phyloP scores from a whole-genome alignment of 2,113 vertebrate species.

The Bagarius yarrelli region DNA sequence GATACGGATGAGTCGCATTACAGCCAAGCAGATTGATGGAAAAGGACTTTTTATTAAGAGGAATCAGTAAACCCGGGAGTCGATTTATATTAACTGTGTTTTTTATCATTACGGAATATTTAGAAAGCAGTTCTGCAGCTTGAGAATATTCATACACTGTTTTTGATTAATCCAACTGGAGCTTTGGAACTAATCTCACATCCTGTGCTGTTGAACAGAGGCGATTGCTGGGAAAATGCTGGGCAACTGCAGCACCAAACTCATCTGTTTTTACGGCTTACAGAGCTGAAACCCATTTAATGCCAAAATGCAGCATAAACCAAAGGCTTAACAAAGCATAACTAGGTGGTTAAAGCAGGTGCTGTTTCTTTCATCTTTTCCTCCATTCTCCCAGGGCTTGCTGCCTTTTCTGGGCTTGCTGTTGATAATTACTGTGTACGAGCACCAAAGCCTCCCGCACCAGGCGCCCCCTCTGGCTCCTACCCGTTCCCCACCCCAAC shows the following conservation, averaged over 20 bases:
- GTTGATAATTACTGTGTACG: conserved; percentile 39
- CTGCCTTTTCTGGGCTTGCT: conserved; percentile 27
- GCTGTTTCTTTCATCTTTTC: conserved; percentile 4
- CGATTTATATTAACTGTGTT: neutral
- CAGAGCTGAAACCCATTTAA: neutral
- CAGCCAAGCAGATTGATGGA: neutral
- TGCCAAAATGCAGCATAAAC: neutral
- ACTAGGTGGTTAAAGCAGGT: conserved; percentile 22
- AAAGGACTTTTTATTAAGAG: neutral
- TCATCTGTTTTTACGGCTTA: neutral
- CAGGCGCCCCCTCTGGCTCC: conserved; percentile 29
- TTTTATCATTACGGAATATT: neutral
- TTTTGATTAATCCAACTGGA: neutral
- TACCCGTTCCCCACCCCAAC: conserved; percentile 24
- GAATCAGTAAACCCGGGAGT: neutral
- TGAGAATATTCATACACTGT: neutral
- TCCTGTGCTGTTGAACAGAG: neutral
- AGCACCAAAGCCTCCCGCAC: conserved; percentile 36
- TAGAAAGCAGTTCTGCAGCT: neutral
- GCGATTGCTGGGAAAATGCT: neutral
- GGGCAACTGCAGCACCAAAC: neutral
- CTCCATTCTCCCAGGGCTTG: conserved; percentile 20
- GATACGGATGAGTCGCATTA: neutral
- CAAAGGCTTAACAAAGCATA: neutral
- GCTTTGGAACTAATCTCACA: neutral